Percentiles rank a stretch among this genome's conserved stretches.
Conservation (phyloP, 2,888 invertebrate genomes). For the Conops quadrifasciatus region DNA sequence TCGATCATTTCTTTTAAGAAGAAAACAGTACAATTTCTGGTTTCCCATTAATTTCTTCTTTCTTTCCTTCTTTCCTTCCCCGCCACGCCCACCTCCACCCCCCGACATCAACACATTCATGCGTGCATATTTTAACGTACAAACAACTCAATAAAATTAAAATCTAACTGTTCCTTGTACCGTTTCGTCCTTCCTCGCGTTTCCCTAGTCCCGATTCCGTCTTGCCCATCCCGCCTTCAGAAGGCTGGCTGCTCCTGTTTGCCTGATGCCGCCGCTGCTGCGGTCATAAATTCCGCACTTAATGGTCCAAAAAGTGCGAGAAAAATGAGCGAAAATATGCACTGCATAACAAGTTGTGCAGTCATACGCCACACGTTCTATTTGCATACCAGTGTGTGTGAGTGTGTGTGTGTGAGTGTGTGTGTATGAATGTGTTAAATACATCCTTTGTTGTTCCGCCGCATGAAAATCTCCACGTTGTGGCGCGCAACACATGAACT, state of each 20-base stretch:
- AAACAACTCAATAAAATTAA: conserved; percentile 51
- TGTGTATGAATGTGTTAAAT: conserved; percentile 1
- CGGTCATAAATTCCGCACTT: conserved; percentile 63
- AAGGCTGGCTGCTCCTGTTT: background rate
- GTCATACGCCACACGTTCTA: conserved; percentile 19
- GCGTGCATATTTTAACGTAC: conserved; percentile 22
- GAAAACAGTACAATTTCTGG: too few relatives aligned
- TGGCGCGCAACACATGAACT: conserved; percentile 34
- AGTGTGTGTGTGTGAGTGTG: background rate
- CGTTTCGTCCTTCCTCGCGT: background rate
- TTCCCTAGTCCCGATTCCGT: too few relatives aligned
- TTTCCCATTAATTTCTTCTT: background rate
- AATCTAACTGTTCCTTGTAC: conserved; percentile 43
- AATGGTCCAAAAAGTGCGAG: conserved; percentile 62
- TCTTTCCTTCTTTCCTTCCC: background rate
- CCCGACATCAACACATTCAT: conserved; percentile 1
- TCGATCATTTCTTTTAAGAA: too few relatives aligned
- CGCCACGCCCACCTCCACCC: background rate
- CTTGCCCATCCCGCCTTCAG: too few relatives aligned
- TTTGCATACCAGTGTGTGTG: conserved; percentile 11
- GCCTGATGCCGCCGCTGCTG: conserved; percentile 8
- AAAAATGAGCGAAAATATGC: conserved; percentile 50
- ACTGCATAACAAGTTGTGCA: conserved; percentile 34
- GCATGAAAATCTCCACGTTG: conserved; percentile 40
- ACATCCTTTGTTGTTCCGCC: conserved; percentile 22